Evolutionary conservation across 2,797 vertebrate species (phyloP), one percentile per base, ranked within the genome.

Genomic region (Microctenopoma lineatum): DNA sequence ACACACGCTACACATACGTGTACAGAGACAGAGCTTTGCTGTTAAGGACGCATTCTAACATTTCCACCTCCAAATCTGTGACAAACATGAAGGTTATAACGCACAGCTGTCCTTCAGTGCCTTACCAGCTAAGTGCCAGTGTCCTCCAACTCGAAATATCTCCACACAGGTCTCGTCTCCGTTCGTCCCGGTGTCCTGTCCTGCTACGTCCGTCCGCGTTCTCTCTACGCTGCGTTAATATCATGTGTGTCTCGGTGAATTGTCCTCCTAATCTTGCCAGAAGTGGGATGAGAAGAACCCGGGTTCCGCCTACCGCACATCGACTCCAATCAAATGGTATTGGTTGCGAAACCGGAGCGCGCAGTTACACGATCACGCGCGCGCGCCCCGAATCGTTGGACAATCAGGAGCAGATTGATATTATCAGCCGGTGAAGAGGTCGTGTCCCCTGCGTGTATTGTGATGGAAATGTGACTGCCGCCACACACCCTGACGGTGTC

Each of bases 241-340:
- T 84, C 88, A 87, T 89, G 86, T 69, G 89, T 78, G 76, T 80
- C 62, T 34, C 64, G 36, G 14, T 55, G 21, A 80, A 79, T 53
- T 75, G 62, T 78, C 61, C 69, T 51, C 41, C 75, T 89, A 90
- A 92, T 90, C 79, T 84, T 32, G 63, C 82, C 85, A 60, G 82
- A 89, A 89, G 91, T 85, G 88, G 86, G 89, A 89, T 84, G 90
- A 72, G 72, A 64, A 77, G 70, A 73, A 56, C 7, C 66, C 70
- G 48, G 85, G 90, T 73, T 90, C 92, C 92, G 91, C 94, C 93
- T 85, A 75, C 92, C 56, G 73, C 79, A 1, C 8, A 4, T 39
- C 54, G 54, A 77, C 80, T 81, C 87, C 76, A 81, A 83, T 86
- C 79, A 83, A 77, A 81, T 73, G 50, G 67, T 72, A 62, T 70